Conservation (phyloP, 1,140 invertebrate genomes). For the Phocides pigmalion region DNA sequence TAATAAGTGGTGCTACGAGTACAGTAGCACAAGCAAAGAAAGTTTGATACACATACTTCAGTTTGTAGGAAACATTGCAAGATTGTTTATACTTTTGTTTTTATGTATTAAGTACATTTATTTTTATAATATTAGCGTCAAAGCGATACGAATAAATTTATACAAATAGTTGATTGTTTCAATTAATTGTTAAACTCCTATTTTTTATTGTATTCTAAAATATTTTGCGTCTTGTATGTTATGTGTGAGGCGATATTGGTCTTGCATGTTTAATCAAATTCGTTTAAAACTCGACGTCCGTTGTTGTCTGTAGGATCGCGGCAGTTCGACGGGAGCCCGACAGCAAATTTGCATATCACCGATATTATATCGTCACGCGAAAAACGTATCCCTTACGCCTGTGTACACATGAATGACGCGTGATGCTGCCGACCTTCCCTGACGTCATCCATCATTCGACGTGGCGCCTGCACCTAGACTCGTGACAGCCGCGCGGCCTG, state of each 20-base stretch:
- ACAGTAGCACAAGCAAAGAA: not conserved
- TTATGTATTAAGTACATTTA: no score
- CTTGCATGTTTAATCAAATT: conserved; percentile 23
- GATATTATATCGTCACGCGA: conserved; percentile 83
- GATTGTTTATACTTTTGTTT: no score
- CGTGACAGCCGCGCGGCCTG: conserved; percentile 67
- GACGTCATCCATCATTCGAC: conserved; percentile 83
- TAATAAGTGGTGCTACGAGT: conserved; percentile 15
- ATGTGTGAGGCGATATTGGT: conserved; percentile 14
- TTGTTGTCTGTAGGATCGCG: conserved; percentile 52
- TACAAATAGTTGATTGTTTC: no score
- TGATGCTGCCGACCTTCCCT: conserved; percentile 81
- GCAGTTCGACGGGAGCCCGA: conserved; percentile 61
- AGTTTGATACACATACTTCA: not conserved
- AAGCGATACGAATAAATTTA: no score
- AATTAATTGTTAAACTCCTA: no score
- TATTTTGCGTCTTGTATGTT: no score
- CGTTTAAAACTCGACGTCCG: conserved; percentile 25
- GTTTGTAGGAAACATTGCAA: not conserved
- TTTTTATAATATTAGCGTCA: no score
- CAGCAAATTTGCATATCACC: conserved; percentile 81
- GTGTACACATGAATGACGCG: conserved; percentile 83
- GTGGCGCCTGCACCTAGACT: conserved; percentile 82
- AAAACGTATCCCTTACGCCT: conserved; percentile 83
- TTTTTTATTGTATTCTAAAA: no score